Percentiles rank a stretch among this genome's conserved stretches.
Evolutionary conservation across 1,140 invertebrate species (phyloP).

Genomic region (Physella acuta): DNA sequence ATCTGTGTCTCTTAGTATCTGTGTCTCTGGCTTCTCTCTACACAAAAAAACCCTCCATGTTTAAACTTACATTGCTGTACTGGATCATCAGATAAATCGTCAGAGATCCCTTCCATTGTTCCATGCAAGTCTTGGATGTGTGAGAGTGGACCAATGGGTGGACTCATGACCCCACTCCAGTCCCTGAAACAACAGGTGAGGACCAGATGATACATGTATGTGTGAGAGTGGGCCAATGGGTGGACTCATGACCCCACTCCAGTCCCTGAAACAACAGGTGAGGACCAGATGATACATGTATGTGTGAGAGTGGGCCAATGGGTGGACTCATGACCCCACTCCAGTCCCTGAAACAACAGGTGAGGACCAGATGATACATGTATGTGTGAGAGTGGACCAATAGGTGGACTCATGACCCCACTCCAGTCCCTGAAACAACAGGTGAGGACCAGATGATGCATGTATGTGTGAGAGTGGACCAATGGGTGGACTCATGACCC

Average conservation of each 20-base stretch:
- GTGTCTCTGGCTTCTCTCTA: no score
- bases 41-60: no score
- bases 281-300: constrained; percentile 26
- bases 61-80: no score
- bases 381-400: constrained; percentile 42
- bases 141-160: constrained; percentile 48
- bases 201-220: constrained; percentile 27
- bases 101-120: constrained; percentile 32
- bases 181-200: constrained; percentile 36
- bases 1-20: no score
- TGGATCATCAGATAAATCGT: constrained; percentile 27
- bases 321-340: constrained; percentile 56
- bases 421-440: constrained; percentile 48
- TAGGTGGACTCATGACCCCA: constrained; percentile 55
- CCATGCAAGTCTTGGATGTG: constrained; percentile 31
- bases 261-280: constrained; percentile 40
- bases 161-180: constrained; percentile 55
- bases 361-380: constrained; percentile 25
- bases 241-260: constrained; percentile 55
- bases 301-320: constrained; percentile 42
- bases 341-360: constrained; percentile 44
- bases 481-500: constrained; percentile 43
- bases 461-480: not conserved
- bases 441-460: not conserved
- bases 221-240: constrained; percentile 48